A percentile compares a stretch with the other conserved stretches of the same genome.
Conservation (phyloP, 92 coral and sea anemone species). For the Bergia sp. region DNA sequence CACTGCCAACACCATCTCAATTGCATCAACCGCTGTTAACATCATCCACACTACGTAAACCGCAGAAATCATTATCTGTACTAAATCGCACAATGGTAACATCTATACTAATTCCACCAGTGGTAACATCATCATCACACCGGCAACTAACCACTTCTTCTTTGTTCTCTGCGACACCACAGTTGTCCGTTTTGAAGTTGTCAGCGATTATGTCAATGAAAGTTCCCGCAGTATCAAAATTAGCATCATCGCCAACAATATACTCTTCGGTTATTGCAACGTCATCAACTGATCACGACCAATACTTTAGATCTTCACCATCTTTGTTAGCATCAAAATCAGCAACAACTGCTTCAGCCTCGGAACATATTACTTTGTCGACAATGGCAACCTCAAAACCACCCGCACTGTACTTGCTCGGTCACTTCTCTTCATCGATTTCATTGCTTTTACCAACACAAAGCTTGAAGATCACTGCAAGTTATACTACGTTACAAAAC, state of each 20-base stretch:
- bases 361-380: background rate
- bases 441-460: background rate
- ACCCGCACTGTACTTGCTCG: background rate
- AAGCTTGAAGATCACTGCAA: background rate
- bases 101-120: background rate
- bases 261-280: background rate
- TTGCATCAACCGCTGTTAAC: background rate
- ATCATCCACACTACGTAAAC: background rate
- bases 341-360: background rate
- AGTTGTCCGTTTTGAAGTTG: background rate
- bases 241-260: background rate
- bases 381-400: slow-evolving; percentile 16
- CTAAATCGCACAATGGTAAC: too few species aligned
- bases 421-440: slow-evolving; percentile 8
- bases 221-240: background rate
- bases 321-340: background rate
- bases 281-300: background rate
- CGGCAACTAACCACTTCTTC: background rate
- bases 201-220: background rate
- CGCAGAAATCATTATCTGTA: too few species aligned
- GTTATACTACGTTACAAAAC: background rate
- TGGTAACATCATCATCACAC: background rate
- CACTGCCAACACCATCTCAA: background rate
- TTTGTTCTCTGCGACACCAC: background rate
- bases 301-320: background rate